Evolutionary conservation across 2,888 invertebrate species (phyloP).

Genomic region (Melangyna quadrimaculata): DNA sequence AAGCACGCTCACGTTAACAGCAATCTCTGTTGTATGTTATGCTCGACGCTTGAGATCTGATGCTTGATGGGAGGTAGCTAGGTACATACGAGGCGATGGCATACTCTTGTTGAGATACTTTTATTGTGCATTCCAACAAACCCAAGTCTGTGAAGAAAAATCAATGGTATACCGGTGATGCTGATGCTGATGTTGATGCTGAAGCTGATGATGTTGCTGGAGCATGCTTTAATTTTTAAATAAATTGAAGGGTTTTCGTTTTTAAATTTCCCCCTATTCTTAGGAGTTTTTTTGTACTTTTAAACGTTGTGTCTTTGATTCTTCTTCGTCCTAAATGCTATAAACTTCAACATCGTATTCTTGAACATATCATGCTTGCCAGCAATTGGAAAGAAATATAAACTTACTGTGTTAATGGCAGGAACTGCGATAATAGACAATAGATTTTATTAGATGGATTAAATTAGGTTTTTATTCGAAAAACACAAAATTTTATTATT

Average conservation of each 20-base stretch:
- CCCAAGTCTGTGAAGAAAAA: not conserved
- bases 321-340: not conserved
- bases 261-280: conserved; percentile 10
- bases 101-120: not conserved
- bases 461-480: not conserved
- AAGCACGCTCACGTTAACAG: conserved; percentile 45
- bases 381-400: no score
- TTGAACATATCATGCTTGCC: no score
- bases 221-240: conserved; percentile 53
- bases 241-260: conserved; percentile 36
- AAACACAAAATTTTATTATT: no score
- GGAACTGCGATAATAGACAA: not conserved
- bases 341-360: not conserved
- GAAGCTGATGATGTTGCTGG: conserved; percentile 20
- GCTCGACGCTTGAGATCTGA: not conserved
- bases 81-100: not conserved
- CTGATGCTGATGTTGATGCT: conserved; percentile 8
- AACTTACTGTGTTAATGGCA: no score
- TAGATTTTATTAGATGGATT: not conserved
- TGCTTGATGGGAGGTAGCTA: not conserved
- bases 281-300: not conserved
- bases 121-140: conserved; percentile 13
- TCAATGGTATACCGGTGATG: not conserved
- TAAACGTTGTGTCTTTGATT: conserved; percentile 11
- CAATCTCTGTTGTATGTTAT: conserved; percentile 3